These are phyloP conservation scores for Stratiolaelaps scimitus DNA, from an alignment of 1,140 invertebrate species.

Conservation along the genomic window DNA sequence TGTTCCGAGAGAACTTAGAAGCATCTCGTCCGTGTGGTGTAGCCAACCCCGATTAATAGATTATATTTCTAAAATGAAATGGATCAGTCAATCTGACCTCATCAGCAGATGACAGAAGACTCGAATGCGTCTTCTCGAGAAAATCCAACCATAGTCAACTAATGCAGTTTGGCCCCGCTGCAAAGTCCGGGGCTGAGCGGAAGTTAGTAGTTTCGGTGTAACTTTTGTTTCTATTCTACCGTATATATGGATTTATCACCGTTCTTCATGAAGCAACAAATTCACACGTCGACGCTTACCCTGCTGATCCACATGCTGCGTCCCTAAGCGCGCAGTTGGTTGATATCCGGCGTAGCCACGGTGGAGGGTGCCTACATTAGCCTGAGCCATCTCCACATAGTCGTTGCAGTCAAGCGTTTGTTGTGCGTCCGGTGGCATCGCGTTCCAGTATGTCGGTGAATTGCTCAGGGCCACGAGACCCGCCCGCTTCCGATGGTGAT, in stretches of 20 bases:
- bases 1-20: too few species aligned
- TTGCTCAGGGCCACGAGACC: background rate
- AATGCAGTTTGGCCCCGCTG: too few species aligned
- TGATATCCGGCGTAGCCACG: background rate
- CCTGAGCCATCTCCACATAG: background rate
- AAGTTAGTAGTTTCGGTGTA: background rate
- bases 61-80: too few species aligned
- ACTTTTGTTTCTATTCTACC: background rate
- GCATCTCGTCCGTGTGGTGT: too few species aligned
- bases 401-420: constrained; percentile 11
- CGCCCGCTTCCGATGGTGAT: constrained; percentile 9
- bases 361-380: background rate
- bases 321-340: background rate
- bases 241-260: too few species aligned
- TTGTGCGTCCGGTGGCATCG: constrained; percentile 10
- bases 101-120: too few species aligned
- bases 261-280: too few species aligned
- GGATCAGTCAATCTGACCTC: too few species aligned
- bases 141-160: too few species aligned
- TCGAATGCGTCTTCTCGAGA: too few species aligned
- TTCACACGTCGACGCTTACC: background rate
- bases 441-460: constrained; percentile 24
- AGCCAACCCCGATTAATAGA: too few species aligned
- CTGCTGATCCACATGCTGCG: background rate
- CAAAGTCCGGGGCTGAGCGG: too few species aligned